These are phyloP conservation scores for Epinephelus malabaricus DNA, from an alignment of 2,797 vertebrate species.

Conservation along the genomic window DNA sequence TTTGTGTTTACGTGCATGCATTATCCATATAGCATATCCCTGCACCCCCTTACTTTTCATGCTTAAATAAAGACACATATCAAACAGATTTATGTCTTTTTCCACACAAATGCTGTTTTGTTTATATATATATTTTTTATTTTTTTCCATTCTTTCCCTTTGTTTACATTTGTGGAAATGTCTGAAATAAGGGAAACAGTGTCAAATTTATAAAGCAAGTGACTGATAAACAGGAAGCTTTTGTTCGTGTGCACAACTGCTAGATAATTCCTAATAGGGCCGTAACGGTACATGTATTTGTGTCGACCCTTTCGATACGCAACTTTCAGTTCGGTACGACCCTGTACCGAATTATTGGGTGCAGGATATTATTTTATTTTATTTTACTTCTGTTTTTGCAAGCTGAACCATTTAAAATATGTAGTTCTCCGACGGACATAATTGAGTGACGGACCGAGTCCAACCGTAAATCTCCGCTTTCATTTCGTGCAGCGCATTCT, in stretches of 20 bases:
- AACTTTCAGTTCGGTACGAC: no score
- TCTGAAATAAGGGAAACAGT: not conserved
- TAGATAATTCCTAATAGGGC: not conserved
- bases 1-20: slow-evolving; percentile 57
- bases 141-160: not conserved
- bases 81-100: not conserved
- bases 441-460: no score
- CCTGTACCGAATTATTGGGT: no score
- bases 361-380: no score
- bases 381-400: no score
- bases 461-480: no score
- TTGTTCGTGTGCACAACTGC: not conserved
- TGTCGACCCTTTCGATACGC: no score
- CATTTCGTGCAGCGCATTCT: no score
- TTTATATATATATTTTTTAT: not conserved
- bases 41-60: slow-evolving; percentile 10
- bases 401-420: no score
- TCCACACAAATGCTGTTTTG: not conserved
- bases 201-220: not conserved
- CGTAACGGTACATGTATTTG: no score
- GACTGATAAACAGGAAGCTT: not conserved
- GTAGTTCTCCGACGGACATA: no score
- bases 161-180: not conserved
- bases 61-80: not conserved
- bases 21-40: slow-evolving; percentile 5